These are phyloP conservation scores for Holocentrus rufus DNA, from an alignment of 2,797 vertebrate species.

Conservation along the genomic window DNA sequence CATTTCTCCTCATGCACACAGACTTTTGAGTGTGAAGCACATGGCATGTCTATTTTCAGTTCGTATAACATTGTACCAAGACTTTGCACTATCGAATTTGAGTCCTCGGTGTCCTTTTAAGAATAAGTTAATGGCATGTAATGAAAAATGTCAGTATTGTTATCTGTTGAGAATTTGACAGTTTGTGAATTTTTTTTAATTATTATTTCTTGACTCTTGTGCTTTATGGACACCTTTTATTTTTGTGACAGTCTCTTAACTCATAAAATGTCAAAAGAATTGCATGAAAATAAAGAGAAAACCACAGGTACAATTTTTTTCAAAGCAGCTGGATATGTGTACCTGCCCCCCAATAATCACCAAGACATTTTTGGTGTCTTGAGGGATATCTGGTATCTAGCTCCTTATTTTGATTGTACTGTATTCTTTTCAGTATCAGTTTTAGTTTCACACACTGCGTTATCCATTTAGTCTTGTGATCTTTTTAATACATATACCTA, in stretches of 20 bases:
- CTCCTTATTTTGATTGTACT: constrained; percentile 72
- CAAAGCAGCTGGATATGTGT: constrained; percentile 72
- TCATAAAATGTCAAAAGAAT: constrained; percentile 79
- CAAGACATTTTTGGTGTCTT: constrained; percentile 62
- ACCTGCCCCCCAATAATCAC: constrained; percentile 66
- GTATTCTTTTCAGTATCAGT: constrained; percentile 66
- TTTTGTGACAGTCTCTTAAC: constrained; percentile 74
- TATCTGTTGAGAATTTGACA: constrained; percentile 77
- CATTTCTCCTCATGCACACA: constrained; percentile 49
- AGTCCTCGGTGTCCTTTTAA: constrained; percentile 67
- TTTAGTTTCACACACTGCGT: constrained; percentile 71
- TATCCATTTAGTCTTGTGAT: constrained; percentile 79
- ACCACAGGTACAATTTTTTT: constrained; percentile 74
- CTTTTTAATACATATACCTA: constrained; percentile 77
- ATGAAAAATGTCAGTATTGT: constrained; percentile 79
- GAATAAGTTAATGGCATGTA: constrained; percentile 81
- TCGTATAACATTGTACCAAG: constrained; percentile 59
- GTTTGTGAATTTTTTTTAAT: constrained; percentile 71
- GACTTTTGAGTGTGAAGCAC: constrained; percentile 59
- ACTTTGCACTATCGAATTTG: constrained; percentile 73
- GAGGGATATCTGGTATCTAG: constrained; percentile 69
- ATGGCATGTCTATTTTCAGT: constrained; percentile 51
- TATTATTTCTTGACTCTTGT: constrained; percentile 77
- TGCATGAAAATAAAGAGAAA: constrained; percentile 80
- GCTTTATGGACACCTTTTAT: constrained; percentile 73